Conservation (phyloP, 2,113 vertebrate species). For the Seriola rivoliana region DNA sequence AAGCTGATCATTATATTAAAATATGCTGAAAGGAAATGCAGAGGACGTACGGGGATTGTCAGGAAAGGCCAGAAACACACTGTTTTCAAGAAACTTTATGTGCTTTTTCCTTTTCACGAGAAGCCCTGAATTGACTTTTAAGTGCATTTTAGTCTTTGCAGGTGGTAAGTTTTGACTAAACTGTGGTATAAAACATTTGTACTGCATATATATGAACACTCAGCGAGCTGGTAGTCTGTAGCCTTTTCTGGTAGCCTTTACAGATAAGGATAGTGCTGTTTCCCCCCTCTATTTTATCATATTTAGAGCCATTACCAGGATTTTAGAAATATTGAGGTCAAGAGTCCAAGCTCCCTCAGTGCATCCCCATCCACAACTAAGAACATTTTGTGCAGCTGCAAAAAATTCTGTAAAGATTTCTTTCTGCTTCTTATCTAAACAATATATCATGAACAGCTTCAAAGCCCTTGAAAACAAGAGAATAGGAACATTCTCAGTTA, state of each 20-base stretch:
- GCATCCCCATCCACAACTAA: neutral
- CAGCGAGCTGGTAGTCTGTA: too few relatives aligned
- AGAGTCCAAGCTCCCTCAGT: neutral
- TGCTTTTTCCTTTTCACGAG: neutral
- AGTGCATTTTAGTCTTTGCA: neutral
- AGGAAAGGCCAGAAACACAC: conserved; percentile 9
- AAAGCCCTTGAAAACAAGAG: neutral
- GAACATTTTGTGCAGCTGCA: neutral
- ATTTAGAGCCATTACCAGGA: neutral
- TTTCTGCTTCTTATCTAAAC: neutral
- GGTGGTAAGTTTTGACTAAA: neutral
- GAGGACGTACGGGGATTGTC: conserved; percentile 6
- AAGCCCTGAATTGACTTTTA: neutral
- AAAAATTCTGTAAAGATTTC: neutral
- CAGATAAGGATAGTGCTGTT: neutral
- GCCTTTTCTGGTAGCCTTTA: neutral
- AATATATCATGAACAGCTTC: neutral
- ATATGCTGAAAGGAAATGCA: conserved; percentile 20
- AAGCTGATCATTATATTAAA: conserved; percentile 25
- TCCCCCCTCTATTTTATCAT: neutral
- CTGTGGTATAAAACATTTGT: neutral
- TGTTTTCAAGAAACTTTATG: neutral
- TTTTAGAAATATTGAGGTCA: neutral
- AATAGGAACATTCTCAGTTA: neutral
- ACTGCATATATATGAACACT: neutral